Conservation (phyloP, 2,888 invertebrate genomes). For the Drosophila mimica region DNA sequence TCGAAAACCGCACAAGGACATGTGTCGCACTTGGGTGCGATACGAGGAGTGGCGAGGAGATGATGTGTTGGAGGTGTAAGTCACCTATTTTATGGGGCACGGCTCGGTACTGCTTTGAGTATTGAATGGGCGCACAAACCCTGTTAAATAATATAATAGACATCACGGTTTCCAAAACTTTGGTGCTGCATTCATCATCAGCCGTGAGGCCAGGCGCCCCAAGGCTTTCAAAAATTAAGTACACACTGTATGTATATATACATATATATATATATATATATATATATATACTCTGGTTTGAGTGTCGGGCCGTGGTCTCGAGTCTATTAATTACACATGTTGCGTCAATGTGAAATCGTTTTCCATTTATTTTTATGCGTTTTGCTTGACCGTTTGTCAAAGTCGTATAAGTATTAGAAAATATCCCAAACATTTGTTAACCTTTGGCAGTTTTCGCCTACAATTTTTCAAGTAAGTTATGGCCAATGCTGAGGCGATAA, state of each 20-base stretch:
- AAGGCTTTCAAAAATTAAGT: background rate
- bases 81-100: conserved; percentile 47
- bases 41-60: background rate
- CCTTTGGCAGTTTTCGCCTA: conserved; percentile 47
- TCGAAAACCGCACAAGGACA: conserved; percentile 73
- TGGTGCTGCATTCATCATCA: conserved; percentile 57
- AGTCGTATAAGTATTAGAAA: conserved; percentile 28
- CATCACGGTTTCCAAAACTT: conserved; percentile 59
- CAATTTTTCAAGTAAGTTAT: conserved; percentile 62
- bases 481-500: conserved; percentile 39
- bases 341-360: conserved; percentile 66
- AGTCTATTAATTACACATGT: conserved; percentile 77
- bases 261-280: too few species aligned
- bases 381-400: conserved; percentile 50
- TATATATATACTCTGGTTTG: background rate
- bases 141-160: conserved; percentile 75
- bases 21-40: conserved; percentile 57
- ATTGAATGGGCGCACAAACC: conserved; percentile 32
- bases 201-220: conserved; percentile 21
- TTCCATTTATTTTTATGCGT: conserved; percentile 69
- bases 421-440: conserved; percentile 59
- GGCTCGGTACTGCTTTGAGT: conserved; percentile 25
- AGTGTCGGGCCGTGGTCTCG: conserved; percentile 9
- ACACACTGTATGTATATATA: background rate
- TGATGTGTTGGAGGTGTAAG: background rate